A percentile compares a stretch with the other conserved stretches of the same genome.
These are phyloP conservation scores for Cheilosia variabilis DNA, from an alignment of 2,888 invertebrate genomes.

Conservation along the genomic window DNA sequence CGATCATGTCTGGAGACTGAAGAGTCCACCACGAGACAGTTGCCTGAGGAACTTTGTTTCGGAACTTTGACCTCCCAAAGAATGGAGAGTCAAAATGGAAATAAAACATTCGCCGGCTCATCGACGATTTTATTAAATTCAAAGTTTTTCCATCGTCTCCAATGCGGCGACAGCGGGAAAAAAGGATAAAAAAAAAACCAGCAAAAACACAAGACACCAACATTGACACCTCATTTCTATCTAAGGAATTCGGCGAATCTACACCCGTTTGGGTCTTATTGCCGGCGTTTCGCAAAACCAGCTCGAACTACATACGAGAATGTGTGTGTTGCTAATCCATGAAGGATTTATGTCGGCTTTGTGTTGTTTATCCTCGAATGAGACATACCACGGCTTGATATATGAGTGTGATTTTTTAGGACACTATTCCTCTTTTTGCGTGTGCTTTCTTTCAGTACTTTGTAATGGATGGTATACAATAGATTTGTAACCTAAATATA, in stretches of 20 bases:
- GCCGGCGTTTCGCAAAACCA: neutral
- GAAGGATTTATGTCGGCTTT: constrained; percentile 41
- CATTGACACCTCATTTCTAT: constrained; percentile 29
- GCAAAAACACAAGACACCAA: neutral
- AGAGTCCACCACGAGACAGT: neutral
- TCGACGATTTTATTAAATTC: constrained; percentile 47
- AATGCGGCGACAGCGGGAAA: no score
- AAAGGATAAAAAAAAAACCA: neutral
- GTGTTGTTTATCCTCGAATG: constrained; percentile 46
- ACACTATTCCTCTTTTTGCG: neutral
- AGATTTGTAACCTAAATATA: neutral
- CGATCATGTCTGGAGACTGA: constrained; percentile 14
- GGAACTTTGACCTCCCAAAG: constrained; percentile 22
- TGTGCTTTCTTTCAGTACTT: neutral
- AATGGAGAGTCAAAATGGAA: neutral
- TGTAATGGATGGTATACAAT: constrained; percentile 25
- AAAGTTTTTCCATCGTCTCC: constrained; percentile 31
- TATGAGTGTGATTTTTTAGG: constrained; percentile 27
- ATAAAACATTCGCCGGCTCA: constrained; percentile 41
- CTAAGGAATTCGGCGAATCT: constrained; percentile 8
- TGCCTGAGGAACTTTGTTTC: neutral
- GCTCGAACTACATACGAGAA: neutral
- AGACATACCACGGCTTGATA: constrained; percentile 19
- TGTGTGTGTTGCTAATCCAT: constrained; percentile 26
- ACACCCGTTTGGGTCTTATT: neutral